Evolutionary conservation across 2,797 vertebrate species (phyloP).

Genomic region (Cossypha caffra): DNA sequence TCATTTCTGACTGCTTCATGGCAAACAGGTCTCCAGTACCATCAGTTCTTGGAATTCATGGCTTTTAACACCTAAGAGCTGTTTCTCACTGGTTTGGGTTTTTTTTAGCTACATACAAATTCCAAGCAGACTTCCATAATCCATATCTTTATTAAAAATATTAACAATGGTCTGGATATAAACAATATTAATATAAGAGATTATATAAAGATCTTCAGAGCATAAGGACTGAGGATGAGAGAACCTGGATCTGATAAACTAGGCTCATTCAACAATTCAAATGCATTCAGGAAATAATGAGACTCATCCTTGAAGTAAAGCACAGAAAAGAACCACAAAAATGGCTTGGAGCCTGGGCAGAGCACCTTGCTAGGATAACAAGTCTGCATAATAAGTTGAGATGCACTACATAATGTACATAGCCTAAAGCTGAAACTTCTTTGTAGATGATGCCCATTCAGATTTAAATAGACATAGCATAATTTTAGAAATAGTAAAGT

Average conservation of each 20-base stretch:
- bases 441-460: conserved; percentile 26
- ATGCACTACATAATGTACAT: neutral
- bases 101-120: neutral
- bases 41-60: neutral
- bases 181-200: neutral
- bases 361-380: conserved; percentile 6
- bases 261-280: neutral
- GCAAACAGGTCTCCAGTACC: neutral
- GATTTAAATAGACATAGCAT: conserved; percentile 3
- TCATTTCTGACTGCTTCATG: neutral
- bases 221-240: neutral
- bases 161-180: neutral
- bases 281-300: neutral
- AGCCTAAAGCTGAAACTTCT: conserved; percentile 43
- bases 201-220: neutral
- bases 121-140: neutral
- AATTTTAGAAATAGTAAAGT: conserved; percentile 9
- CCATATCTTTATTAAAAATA: neutral
- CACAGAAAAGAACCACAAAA: conserved; percentile 18
- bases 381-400: conserved; percentile 3
- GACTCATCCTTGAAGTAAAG: neutral
- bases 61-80: neutral
- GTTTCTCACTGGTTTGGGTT: neutral
- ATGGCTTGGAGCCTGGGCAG: conserved; percentile 20
- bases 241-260: neutral